Evolutionary conservation across 2,888 invertebrate genomes (phyloP).

Genomic region (Trilocha varians): DNA sequence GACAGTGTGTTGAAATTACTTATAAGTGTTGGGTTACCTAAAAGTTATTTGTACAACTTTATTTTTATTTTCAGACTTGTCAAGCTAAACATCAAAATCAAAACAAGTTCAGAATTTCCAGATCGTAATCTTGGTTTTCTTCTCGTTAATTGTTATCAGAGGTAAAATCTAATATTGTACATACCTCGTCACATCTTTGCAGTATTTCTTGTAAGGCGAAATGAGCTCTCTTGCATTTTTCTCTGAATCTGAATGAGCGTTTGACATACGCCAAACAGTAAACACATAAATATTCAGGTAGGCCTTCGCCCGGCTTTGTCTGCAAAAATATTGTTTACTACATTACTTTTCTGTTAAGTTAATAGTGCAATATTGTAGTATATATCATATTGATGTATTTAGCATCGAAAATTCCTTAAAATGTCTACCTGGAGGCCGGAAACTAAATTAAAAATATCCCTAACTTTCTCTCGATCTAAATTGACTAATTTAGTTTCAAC

Average conservation of each 20-base stretch:
- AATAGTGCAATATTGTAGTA: no score
- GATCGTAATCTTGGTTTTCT: no score
- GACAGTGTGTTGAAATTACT: no score
- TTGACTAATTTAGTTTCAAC: constrained; percentile 39
- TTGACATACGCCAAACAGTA: constrained; percentile 42
- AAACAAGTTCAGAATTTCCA: no score
- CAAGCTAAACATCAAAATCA: no score
- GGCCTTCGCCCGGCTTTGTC: constrained; percentile 34
- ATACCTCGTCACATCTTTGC: constrained; percentile 42
- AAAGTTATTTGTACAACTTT: no score
- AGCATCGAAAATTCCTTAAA: constrained; percentile 4
- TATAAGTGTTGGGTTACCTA: no score
- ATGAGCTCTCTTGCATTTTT: constrained; percentile 52
- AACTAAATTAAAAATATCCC: constrained; percentile 42
- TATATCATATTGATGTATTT: no score
- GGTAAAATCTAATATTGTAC: neutral
- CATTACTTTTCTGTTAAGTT: no score
- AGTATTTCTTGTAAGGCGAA: constrained; percentile 45
- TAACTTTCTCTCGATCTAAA: constrained; percentile 38
- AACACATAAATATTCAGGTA: constrained; percentile 51
- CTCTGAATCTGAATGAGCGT: constrained; percentile 41
- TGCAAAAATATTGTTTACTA: constrained; percentile 26
- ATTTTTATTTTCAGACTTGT: no score
- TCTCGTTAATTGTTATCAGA: no score
- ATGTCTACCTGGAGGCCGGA: constrained; percentile 49